phyloP scores from a whole-genome alignment of 2,888 invertebrate genomes.

The Laothoe populi region DNA sequence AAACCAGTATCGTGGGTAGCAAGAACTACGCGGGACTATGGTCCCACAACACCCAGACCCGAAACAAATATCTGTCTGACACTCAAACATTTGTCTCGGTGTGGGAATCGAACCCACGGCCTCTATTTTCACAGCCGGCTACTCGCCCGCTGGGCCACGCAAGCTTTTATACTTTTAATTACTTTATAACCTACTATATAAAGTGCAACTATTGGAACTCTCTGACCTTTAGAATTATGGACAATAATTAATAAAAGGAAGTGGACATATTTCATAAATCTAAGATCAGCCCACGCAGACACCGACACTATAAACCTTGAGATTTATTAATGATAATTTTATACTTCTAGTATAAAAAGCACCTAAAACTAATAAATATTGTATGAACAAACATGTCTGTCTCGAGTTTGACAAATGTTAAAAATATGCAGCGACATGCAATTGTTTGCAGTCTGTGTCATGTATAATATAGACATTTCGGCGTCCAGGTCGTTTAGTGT shows the following conservation, averaged over 20 bases:
- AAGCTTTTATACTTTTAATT: too few species aligned
- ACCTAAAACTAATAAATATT: slow-evolving; percentile 58
- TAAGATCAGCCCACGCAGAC: not conserved
- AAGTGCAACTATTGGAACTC: too few species aligned
- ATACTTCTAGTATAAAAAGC: slow-evolving; percentile 55
- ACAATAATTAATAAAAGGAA: not conserved
- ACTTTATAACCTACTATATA: too few species aligned
- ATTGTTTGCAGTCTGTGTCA: slow-evolving; percentile 65
- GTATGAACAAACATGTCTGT: slow-evolving; percentile 62
- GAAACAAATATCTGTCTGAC: too few species aligned
- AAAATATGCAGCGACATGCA: slow-evolving; percentile 61
- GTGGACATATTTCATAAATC: not conserved
- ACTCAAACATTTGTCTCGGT: too few species aligned
- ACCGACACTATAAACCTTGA: slow-evolving; percentile 43
- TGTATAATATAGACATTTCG: slow-evolving; percentile 72
- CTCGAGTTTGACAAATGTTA: slow-evolving; percentile 58
- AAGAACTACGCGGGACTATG: too few species aligned
- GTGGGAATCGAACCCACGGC: too few species aligned
- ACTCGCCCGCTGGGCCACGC: too few species aligned
- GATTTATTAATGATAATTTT: slow-evolving; percentile 71
- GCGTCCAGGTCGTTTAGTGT: slow-evolving; percentile 62
- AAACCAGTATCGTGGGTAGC: too few species aligned
- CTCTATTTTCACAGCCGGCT: too few species aligned
- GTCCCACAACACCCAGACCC: too few species aligned
- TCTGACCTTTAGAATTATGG: not conserved